A percentile compares a stretch with the other conserved stretches of the same genome.
These are phyloP conservation scores for Aeoliscus strigatus DNA, from an alignment of 2,797 vertebrate genomes.

Conservation along the genomic window DNA sequence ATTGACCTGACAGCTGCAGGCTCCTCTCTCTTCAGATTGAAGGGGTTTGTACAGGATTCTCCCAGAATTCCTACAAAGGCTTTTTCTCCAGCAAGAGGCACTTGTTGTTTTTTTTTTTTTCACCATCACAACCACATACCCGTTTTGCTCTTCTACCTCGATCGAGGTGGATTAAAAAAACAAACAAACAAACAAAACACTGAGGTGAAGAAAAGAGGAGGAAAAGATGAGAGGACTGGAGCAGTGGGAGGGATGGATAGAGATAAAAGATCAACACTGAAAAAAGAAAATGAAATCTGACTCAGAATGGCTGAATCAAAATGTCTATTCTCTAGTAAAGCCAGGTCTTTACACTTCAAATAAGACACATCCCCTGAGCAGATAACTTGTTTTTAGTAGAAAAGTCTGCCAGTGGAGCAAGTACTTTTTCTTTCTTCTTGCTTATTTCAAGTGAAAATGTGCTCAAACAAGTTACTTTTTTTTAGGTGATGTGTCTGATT, in stretches of 20 bases:
- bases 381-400: too few species aligned
- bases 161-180: too few species aligned
- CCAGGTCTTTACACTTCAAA: too few species aligned
- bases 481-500: too few species aligned
- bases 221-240: slow-evolving; percentile 17
- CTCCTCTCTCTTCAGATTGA: slow-evolving; percentile 29
- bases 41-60: slow-evolving; percentile 42
- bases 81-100: slow-evolving; percentile 72
- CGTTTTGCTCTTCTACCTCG: too few species aligned
- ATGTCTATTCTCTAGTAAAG: too few species aligned
- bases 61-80: slow-evolving; percentile 79
- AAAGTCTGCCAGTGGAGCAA: too few species aligned
- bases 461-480: too few species aligned
- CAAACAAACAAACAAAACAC: slow-evolving; percentile 49
- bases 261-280: slow-evolving; percentile 39
- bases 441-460: too few species aligned
- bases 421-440: too few species aligned
- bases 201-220: slow-evolving; percentile 32
- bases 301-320: too few species aligned
- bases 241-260: slow-evolving; percentile 17
- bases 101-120: slow-evolving; percentile 64
- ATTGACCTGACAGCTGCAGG: slow-evolving; percentile 35
- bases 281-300: slow-evolving; percentile 31
- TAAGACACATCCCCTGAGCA: too few species aligned
- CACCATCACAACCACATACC: slow-evolving; percentile 72